Percentiles rank a stretch among this genome's conserved stretches.
Conservation (phyloP, 2,113 vertebrate genomes). For the Strix uralensis region DNA sequence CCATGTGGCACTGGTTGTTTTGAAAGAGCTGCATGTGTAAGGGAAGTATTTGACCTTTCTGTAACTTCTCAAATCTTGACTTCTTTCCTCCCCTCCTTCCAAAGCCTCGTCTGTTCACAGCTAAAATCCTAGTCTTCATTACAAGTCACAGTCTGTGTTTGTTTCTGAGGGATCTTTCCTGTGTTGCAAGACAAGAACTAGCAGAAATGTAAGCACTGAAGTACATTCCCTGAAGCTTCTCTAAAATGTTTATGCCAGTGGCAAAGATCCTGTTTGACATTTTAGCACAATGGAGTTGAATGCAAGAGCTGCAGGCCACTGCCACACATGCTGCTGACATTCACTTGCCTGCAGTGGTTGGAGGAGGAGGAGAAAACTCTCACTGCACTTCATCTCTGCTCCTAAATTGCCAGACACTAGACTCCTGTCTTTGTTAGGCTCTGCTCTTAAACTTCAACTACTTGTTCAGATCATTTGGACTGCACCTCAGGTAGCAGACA, state of each 20-base stretch:
- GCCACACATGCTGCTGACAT: background rate
- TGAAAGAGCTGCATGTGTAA: background rate
- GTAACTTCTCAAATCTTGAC: background rate
- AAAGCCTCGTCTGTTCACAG: background rate
- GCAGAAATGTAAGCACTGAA: background rate
- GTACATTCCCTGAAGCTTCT: slow-evolving; percentile 30
- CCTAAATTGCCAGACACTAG: background rate
- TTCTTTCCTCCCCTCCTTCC: background rate
- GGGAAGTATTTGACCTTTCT: background rate
- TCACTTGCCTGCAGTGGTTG: background rate
- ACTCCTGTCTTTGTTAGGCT: background rate
- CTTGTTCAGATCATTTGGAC: background rate
- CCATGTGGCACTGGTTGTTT: background rate
- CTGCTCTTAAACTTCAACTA: background rate
- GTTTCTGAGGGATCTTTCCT: slow-evolving; percentile 14
- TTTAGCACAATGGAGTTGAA: slow-evolving; percentile 28
- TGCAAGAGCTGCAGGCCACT: background rate
- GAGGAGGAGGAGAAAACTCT: background rate
- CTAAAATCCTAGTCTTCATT: background rate
- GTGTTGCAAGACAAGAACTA: background rate
- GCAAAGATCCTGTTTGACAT: slow-evolving; percentile 53
- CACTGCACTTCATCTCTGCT: background rate
- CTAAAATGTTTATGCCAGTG: slow-evolving; percentile 51
- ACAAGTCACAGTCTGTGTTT: background rate
- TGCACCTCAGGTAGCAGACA: background rate